phyloP scores from a whole-genome alignment of 2,888 invertebrate genomes.

The Gasteruption jaculator region DNA sequence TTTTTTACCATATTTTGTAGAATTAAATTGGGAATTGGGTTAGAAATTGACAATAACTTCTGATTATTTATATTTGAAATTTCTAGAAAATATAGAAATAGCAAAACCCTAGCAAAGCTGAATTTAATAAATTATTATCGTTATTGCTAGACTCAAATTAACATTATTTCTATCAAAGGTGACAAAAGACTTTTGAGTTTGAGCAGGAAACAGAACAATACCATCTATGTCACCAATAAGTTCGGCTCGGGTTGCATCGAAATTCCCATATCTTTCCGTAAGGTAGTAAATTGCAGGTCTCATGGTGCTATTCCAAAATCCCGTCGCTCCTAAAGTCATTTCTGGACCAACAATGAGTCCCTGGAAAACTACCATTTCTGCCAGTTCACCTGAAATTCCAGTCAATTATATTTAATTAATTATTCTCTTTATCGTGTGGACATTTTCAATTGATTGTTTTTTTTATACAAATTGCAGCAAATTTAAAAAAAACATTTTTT shows the following conservation, averaged over 20 bases:
- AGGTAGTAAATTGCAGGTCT: conserved; percentile 59
- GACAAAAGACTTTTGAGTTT: not conserved
- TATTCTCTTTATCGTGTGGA: not conserved
- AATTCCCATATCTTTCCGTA: conserved; percentile 53
- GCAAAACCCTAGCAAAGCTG: no score
- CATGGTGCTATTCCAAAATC: conserved; percentile 65
- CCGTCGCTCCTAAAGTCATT: conserved; percentile 56
- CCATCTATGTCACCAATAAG: conserved; percentile 68
- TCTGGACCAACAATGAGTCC: conserved; percentile 55
- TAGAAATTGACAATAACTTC: no score
- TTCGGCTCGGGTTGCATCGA: conserved; percentile 67
- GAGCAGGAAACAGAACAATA: no score
- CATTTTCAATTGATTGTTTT: not conserved
- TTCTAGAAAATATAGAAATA: no score
- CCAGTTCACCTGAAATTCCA: conserved; percentile 59
- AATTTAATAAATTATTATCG: no score
- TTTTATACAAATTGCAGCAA: no score
- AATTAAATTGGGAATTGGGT: no score
- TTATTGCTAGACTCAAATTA: no score
- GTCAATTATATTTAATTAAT: not conserved
- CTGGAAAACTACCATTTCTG: conserved; percentile 65
- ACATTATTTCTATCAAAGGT: not conserved
- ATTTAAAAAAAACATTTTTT: no score
- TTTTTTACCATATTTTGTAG: no score
- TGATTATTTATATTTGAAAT: no score